Percentiles rank a stretch among this genome's conserved stretches.
phyloP scores from a whole-genome alignment of 1,140 invertebrate genomes.

The Venturia canescens region DNA sequence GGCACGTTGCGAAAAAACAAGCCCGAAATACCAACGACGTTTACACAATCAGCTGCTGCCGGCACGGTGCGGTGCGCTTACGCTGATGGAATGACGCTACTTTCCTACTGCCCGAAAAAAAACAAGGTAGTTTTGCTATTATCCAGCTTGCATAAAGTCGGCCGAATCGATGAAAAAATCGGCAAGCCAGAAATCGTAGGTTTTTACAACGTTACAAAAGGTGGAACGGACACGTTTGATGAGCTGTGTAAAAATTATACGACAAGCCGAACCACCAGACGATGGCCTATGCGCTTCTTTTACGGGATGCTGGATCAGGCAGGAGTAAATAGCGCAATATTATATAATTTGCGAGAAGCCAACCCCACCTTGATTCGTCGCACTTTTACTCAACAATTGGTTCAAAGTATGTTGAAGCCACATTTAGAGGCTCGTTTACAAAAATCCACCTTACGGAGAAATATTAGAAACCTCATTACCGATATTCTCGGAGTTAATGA shows the following conservation, averaged over 20 bases:
- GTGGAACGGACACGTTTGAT: too few species aligned
- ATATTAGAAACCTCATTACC: background rate
- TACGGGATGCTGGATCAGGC: background rate
- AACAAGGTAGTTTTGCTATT: slow-evolving; percentile 52
- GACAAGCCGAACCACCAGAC: too few species aligned
- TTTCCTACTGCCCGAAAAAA: slow-evolving; percentile 68
- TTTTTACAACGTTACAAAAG: too few species aligned
- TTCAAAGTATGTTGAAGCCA: too few species aligned
- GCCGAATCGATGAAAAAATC: background rate
- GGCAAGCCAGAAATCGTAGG: too few species aligned
- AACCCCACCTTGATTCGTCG: background rate
- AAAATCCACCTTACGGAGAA: background rate
- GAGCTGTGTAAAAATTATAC: too few species aligned
- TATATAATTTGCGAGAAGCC: background rate
- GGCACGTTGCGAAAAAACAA: slow-evolving; percentile 67
- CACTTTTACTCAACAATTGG: background rate
- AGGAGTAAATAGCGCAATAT: too few species aligned
- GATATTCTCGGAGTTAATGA: background rate
- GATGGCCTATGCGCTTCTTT: slow-evolving; percentile 3
- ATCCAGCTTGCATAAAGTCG: background rate
- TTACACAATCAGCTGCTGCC: background rate
- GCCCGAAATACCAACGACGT: slow-evolving; percentile 61
- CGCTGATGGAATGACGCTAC: slow-evolving; percentile 61
- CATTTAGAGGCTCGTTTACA: background rate
- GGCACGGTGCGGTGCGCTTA: slow-evolving; percentile 57